A percentile compares a stretch with the other conserved stretches of the same genome.
Conservation (phyloP, 2,113 vertebrate species). For the Macrotis lagotis region DNA sequence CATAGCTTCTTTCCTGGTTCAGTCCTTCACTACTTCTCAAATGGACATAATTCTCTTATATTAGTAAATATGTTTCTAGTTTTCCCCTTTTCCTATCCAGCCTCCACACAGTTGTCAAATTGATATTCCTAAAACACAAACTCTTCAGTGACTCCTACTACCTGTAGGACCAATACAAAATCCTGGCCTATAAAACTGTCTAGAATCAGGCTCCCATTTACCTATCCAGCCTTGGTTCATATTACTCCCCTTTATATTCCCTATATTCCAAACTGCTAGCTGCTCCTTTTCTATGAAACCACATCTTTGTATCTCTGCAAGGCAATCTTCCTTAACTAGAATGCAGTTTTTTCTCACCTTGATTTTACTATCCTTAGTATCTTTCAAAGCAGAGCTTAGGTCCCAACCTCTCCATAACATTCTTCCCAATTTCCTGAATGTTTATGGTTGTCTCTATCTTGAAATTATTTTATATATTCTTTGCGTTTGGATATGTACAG, state of each 20-base stretch:
- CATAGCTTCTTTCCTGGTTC: background rate
- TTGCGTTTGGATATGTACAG: background rate
- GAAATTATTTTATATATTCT: background rate
- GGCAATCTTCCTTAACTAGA: background rate
- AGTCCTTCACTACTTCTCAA: background rate
- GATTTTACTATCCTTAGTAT: background rate
- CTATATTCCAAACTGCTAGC: background rate
- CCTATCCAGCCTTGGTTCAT: background rate
- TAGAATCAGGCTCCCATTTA: background rate
- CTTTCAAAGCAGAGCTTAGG: background rate
- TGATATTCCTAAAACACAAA: background rate
- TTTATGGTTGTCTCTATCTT: background rate
- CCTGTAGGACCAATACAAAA: background rate
- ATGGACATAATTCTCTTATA: background rate
- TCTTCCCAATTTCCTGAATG: background rate
- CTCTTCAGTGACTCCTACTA: background rate
- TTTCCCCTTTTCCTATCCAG: no score
- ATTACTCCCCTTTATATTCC: background rate
- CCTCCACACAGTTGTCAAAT: background rate
- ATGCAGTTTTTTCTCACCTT: background rate
- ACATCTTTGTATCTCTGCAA: background rate
- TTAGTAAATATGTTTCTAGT: background rate
- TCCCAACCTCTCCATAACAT: background rate
- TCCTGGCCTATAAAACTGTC: background rate
- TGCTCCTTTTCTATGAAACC: background rate